These are phyloP conservation scores for Adelosebastes latens DNA, from an alignment of 2,797 vertebrate genomes.

Conservation along the genomic window DNA sequence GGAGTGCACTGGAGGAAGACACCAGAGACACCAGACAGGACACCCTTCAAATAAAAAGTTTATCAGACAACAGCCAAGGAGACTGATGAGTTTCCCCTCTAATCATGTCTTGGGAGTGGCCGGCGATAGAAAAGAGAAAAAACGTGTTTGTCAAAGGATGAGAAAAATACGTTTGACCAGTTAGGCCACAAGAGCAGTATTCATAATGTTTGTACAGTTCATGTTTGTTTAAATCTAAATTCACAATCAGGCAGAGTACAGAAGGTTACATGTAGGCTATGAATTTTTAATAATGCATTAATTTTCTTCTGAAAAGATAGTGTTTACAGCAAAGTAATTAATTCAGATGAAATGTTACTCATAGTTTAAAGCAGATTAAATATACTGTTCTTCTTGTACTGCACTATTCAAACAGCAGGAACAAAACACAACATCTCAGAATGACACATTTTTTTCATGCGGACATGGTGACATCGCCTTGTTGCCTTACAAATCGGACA, in stretches of 20 bases:
- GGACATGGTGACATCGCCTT: conserved; percentile 64
- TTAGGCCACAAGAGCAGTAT: background rate
- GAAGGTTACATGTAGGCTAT: background rate
- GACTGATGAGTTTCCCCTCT: conserved; percentile 74
- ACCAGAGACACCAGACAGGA: conserved; percentile 81
- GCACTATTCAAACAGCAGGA: conserved; percentile 20
- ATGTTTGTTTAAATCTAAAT: conserved; percentile 8
- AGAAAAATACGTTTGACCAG: background rate
- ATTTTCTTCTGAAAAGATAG: conserved; percentile 5
- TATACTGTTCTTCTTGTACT: background rate
- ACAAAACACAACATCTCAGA: conserved; percentile 29
- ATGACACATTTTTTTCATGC: conserved; percentile 30
- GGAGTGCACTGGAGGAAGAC: conserved; percentile 83
- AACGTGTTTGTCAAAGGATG: conserved; percentile 35
- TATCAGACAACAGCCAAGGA: conserved; percentile 77
- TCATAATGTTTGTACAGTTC: background rate
- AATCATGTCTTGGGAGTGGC: conserved; percentile 65
- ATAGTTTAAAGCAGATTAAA: conserved; percentile 22
- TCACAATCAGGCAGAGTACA: background rate
- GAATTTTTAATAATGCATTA: conserved; percentile 9
- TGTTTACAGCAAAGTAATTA: conserved; percentile 5
- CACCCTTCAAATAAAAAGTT: conserved; percentile 83
- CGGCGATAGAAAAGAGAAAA: conserved; percentile 30
- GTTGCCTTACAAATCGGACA: conserved; percentile 79
- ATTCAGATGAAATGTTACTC: conserved; percentile 13